These are phyloP conservation scores for Neomonachus schauinslandi DNA, from an alignment of 2,113 vertebrate genomes.

Conservation along the genomic window DNA sequence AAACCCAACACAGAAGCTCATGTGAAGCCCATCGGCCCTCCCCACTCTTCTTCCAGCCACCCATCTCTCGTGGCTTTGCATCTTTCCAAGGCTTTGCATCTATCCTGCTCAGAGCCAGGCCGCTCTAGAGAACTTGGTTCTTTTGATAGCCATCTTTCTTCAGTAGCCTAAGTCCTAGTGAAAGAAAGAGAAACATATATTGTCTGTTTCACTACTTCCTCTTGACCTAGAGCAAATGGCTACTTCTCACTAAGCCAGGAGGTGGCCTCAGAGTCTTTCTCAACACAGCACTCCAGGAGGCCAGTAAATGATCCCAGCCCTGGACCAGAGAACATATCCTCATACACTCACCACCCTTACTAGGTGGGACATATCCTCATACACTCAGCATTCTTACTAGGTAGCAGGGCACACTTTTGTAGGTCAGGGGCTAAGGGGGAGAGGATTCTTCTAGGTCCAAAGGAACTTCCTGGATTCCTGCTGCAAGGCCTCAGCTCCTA, in stretches of 20 bases:
- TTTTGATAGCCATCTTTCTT: neutral
- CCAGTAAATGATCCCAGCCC: neutral
- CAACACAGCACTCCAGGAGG: neutral
- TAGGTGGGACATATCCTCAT: neutral
- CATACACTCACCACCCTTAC: neutral
- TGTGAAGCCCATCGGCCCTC: neutral
- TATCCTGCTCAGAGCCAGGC: neutral
- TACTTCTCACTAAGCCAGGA: neutral
- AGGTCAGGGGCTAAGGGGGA: neutral
- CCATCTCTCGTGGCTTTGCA: accelerated
- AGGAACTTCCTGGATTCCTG: neutral
- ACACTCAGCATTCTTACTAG: neutral
- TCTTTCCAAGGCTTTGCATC: neutral
- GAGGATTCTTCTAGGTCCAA: neutral
- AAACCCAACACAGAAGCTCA: neutral
- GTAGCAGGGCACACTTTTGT: neutral
- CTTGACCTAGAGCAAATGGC: neutral
- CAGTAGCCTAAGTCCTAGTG: neutral
- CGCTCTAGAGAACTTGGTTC: neutral
- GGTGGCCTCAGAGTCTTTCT: neutral
- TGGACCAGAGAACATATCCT: neutral
- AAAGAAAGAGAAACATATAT: neutral
- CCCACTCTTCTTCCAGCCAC: neutral
- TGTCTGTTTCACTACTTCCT: neutral
- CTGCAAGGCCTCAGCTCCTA: neutral